Evolutionary conservation across 2,888 invertebrate genomes (phyloP).

Genomic region (Catocala sponsa): DNA sequence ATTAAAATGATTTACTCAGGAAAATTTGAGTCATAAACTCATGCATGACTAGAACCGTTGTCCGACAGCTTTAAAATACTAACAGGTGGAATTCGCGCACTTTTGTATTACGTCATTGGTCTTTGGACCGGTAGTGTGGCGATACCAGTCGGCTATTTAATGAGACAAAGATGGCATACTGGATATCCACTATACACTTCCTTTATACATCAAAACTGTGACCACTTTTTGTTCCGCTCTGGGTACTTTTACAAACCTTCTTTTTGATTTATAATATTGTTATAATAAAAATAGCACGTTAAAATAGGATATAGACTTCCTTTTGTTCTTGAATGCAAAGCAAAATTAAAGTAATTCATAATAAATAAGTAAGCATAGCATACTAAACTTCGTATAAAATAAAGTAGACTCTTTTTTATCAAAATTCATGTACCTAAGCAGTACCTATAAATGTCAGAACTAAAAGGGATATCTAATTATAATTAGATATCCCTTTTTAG

Average conservation of each 20-base stretch:
- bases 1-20: constrained; percentile 65
- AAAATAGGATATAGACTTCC: too few relatives aligned
- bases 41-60: constrained; percentile 39
- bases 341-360: too few relatives aligned
- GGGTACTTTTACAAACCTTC: constrained; percentile 19
- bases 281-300: too few relatives aligned
- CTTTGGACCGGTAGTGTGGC: constrained; percentile 59
- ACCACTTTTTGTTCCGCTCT: constrained; percentile 25
- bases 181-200: constrained; percentile 10
- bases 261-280: not conserved
- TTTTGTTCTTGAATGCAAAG: too few relatives aligned
- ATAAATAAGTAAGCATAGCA: too few relatives aligned
- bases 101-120: constrained; percentile 77
- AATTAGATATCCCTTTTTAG: too few relatives aligned
- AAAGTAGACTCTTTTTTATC: too few relatives aligned
- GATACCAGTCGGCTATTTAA: constrained; percentile 50
- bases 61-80: constrained; percentile 49
- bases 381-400: too few relatives aligned
- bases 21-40: constrained; percentile 71
- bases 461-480: too few relatives aligned
- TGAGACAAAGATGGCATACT: constrained; percentile 27
- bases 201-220: constrained; percentile 25
- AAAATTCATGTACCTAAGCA: too few relatives aligned
- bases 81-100: constrained; percentile 80
- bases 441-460: too few relatives aligned